Base-by-base conservation (phyloP, 1,140 invertebrate species). In the Mercenaria mercenaria region DNA sequence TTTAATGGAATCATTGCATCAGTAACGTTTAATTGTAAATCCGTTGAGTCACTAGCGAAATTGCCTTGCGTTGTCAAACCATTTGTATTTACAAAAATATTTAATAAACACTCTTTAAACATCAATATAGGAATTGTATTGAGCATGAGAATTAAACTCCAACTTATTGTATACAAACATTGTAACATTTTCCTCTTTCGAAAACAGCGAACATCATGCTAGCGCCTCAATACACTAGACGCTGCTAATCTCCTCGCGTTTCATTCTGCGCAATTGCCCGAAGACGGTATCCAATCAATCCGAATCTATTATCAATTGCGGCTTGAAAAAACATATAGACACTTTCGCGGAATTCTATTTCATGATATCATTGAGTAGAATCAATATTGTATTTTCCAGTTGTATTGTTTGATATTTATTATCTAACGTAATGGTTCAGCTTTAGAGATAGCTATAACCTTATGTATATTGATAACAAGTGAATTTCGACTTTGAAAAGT, bases 111-210 rank as follows among this genome's bases (percentile, higher is more conserved):
- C 39, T 67, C 41, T 26, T 18, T 10, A 50, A 67, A 6, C 0
- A 69, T 23, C 34, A 69, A 20, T 34, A 83, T 11, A 26, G 41
- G 18, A 32, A 83, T 23, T 32, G 15, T 29, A 61, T 34, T 15
- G 20, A 64, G n/a, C n/a, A n/a, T n/a, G n/a, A n/a, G n/a, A n/a
- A n/a, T n/a, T n/a, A n/a, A n/a, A 15, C 80, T 82, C 59, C 80
- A 64, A n/a, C n/a, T 13, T 43, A 69, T 26, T 32, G 1, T 67
- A 10, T 18, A 67, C 52, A 61, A 67, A 83, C 81, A 83, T 83
- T 83, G 81, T 83, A 69, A 43, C 81, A 83, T 83, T 67, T 83
- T 83, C 26, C 61, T 61, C 26, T 29, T 61, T 83, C 56, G 4
- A 11, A 0, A 13, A 67, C 11, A 23, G 18, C 32, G 37, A 64